phyloP scores from a whole-genome alignment of 2,797 vertebrate genomes.

The Xenentodon cancila region DNA sequence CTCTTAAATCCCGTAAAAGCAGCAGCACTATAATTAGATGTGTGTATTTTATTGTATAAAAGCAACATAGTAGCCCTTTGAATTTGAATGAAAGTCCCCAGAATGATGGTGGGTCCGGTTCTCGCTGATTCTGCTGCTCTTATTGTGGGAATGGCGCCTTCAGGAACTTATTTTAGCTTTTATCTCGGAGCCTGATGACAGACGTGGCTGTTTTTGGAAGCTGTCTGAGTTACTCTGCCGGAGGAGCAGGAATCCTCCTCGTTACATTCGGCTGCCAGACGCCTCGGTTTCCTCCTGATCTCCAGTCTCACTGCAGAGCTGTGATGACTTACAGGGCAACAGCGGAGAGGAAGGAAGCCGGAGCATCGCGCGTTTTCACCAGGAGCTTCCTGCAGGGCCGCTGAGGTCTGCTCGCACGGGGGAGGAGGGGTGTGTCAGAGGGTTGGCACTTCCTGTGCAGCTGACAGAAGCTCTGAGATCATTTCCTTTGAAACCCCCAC shows the following conservation, averaged over 20 bases:
- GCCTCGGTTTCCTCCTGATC: conserved; percentile 1
- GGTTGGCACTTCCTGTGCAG: conserved; percentile 75
- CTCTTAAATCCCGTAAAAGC: no score
- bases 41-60: no score
- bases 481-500: conserved; percentile 68
- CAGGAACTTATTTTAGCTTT: neutral
- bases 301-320: neutral
- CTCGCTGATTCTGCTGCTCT: no score
- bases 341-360: conserved; percentile 48
- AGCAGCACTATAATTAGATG: no score
- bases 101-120: no score
- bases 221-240: neutral
- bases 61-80: no score
- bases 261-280: neutral
- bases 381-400: conserved; percentile 70
- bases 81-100: no score
- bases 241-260: neutral
- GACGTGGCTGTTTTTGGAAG: neutral
- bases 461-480: conserved; percentile 75
- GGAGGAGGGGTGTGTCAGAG: conserved; percentile 23
- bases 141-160: neutral
- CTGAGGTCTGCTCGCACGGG: conserved; percentile 9
- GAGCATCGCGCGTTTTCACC: conserved; percentile 55
- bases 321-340: neutral
- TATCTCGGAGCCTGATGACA: neutral